Percentiles rank a stretch among this genome's conserved stretches.
phyloP scores from a whole-genome alignment of 1,140 invertebrate genomes.

The Macrosteles quadrilineatus region DNA sequence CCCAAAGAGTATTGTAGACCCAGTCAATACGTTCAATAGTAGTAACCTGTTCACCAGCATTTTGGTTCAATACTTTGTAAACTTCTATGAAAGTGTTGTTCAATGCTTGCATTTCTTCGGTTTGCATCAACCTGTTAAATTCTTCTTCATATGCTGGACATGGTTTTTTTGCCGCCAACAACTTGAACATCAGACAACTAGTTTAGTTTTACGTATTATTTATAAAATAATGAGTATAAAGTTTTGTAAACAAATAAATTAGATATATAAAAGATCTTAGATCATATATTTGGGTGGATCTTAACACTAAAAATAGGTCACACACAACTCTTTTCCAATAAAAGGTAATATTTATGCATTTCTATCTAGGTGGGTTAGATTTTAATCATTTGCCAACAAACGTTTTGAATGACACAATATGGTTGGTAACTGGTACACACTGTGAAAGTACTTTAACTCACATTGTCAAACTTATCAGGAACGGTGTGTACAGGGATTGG shows the following conservation, averaged over 20 bases:
- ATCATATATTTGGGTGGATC: not conserved
- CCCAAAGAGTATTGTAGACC: not conserved
- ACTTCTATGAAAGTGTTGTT: not conserved
- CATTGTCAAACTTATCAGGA: slow-evolving; percentile 63
- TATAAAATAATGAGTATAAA: not conserved
- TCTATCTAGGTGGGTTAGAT: not conserved
- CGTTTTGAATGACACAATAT: not conserved
- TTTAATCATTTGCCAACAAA: not conserved
- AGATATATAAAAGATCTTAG: not conserved
- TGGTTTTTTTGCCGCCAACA: slow-evolving; percentile 48
- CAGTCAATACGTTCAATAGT: not conserved
- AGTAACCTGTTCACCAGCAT: not conserved
- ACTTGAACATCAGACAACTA: slow-evolving; percentile 35
- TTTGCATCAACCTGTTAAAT: not conserved
- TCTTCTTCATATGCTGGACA: slow-evolving; percentile 8
- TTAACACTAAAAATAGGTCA: not conserved
- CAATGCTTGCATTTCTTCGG: not conserved
- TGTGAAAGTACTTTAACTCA: slow-evolving; percentile 47
- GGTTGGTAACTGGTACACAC: slow-evolving; percentile 5
- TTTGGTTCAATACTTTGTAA: slow-evolving; percentile 1
- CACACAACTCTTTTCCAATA: not conserved
- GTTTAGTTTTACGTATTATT: not conserved
- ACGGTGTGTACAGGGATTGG: slow-evolving; percentile 85
- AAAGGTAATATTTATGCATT: not conserved
- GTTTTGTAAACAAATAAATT: not conserved